These are phyloP conservation scores for Catostomus latipinnis DNA, from an alignment of 2,797 vertebrate genomes.

Conservation along the genomic window DNA sequence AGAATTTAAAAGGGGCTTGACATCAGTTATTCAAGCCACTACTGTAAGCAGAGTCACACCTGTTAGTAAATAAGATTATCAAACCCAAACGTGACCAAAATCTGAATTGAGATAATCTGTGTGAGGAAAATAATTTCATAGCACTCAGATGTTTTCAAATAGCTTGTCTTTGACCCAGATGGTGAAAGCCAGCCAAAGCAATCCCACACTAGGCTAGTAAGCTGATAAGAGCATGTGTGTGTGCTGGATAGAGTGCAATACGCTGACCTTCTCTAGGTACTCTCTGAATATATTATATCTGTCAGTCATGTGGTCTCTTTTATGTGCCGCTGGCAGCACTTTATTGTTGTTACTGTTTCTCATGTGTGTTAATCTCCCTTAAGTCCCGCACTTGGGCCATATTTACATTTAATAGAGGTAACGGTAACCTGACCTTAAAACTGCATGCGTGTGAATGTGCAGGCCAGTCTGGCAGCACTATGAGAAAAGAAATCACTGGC, in stretches of 20 bases:
- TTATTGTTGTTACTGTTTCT: conserved; percentile 24
- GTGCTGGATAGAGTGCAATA: conserved; percentile 3
- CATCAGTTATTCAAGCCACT: too few species aligned
- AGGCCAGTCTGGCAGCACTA: conserved; percentile 15
- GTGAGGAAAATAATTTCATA: conserved; percentile 6
- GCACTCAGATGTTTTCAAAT: conserved; percentile 10
- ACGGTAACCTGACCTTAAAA: not conserved
- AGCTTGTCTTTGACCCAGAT: conserved; percentile 28
- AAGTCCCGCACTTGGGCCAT: not conserved
- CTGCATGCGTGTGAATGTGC: not conserved
- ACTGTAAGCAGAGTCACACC: too few species aligned
- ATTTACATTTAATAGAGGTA: conserved; percentile 6
- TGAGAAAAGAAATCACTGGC: conserved; percentile 29
- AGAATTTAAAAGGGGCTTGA: too few species aligned
- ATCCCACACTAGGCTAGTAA: conserved; percentile 12
- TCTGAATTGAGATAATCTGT: not conserved
- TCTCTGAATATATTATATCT: conserved; percentile 17
- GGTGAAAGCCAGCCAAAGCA: conserved; percentile 25
- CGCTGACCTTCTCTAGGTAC: conserved; percentile 43
- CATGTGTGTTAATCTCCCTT: not conserved
- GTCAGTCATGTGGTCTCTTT: conserved; percentile 11
- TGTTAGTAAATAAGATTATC: too few species aligned
- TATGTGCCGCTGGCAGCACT: not conserved
- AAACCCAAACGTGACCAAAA: too few species aligned
- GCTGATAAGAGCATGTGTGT: conserved; percentile 35